phyloP scores from a whole-genome alignment of 1,140 invertebrate genomes.

The Drosophila erecta region DNA sequence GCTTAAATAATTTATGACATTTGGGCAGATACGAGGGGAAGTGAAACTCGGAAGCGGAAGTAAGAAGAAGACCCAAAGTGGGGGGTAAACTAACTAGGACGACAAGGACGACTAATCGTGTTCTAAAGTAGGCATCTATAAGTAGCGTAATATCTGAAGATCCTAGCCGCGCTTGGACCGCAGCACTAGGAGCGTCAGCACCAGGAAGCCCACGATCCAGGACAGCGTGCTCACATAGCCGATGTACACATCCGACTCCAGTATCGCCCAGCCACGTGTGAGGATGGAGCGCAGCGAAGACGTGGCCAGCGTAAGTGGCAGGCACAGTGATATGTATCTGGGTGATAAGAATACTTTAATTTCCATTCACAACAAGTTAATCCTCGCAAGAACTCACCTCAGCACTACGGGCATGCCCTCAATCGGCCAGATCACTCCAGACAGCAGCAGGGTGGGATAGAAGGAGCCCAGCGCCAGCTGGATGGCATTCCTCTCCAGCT shows the following conservation, averaged over 20 bases:
- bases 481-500: constrained; percentile 96
- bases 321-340: constrained; percentile 91
- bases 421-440: constrained; percentile 95
- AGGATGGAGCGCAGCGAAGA: constrained; percentile 95
- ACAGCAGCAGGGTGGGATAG: constrained; percentile 95
- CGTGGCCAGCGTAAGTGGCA: constrained; percentile 96
- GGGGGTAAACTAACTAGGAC: constrained; percentile 43
- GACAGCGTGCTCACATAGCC: constrained; percentile 94
- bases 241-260: constrained; percentile 93
- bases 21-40: constrained; percentile 24
- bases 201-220: constrained; percentile 95
- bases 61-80: constrained; percentile 19
- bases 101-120: constrained; percentile 61
- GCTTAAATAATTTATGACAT: constrained; percentile 82
- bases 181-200: constrained; percentile 92
- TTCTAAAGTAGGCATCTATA: constrained; percentile 57
- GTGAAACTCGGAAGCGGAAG: constrained; percentile 8
- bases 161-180: constrained; percentile 90
- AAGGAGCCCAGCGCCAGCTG: constrained; percentile 97
- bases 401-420: constrained; percentile 94
- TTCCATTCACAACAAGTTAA: background rate
- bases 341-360: background rate
- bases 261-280: constrained; percentile 94
- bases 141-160: constrained; percentile 30
- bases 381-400: constrained; percentile 73